Evolutionary conservation across 2,113 vertebrate species (phyloP), one percentile per base, ranked within the genome.

Genomic region (Ciconia boyciana): DNA sequence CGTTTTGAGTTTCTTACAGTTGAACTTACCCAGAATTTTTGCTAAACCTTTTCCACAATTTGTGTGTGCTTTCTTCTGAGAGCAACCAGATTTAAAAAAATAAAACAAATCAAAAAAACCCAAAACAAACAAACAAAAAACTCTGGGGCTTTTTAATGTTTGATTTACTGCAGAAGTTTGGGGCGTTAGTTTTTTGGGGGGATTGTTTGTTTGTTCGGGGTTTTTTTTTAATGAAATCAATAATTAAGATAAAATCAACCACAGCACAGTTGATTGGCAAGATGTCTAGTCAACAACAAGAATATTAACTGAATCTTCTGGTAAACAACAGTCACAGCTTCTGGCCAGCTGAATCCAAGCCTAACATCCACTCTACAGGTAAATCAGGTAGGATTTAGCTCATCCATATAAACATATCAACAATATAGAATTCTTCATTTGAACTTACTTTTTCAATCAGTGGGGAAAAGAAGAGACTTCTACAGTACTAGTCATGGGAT

Each of bases 101-200:
- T 39, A 39, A 39, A 39, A 39, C 39, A 39, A 39, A 39, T 9
- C 39, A 39, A 60, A 34, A 18, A 49, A 24, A 31, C 7, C 7
- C 46, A 22, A 49, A 49, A 46, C 13, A 16, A 44, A 52, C 51
- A 10, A 52, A 29, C 11, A 25, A 46, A 39, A 46, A 43, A 26
- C 18, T 52, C 48, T 0, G 0, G 6, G 10, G 9, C 9, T 72
- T 89, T 51, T 74, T 29, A 0, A 51, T 20, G 13, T 39, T 80
- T 77, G 13, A 62, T 62, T 78, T 75, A 49, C 15, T 43, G 69
- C 16, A 49, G 18, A 74, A 52, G 7, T 28, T 9, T 4, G 13
- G 19, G 7, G 10, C 11, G 16, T 31, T 55, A 55, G 8, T 58
- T 54, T 54, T 26, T 60, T 46, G 8, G 4, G 16, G 32, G 22